Evolutionary conservation across 2,113 vertebrate species (phyloP), one percentile per base, ranked within the genome.

Genomic region (Excalfactoria chinensis): DNA sequence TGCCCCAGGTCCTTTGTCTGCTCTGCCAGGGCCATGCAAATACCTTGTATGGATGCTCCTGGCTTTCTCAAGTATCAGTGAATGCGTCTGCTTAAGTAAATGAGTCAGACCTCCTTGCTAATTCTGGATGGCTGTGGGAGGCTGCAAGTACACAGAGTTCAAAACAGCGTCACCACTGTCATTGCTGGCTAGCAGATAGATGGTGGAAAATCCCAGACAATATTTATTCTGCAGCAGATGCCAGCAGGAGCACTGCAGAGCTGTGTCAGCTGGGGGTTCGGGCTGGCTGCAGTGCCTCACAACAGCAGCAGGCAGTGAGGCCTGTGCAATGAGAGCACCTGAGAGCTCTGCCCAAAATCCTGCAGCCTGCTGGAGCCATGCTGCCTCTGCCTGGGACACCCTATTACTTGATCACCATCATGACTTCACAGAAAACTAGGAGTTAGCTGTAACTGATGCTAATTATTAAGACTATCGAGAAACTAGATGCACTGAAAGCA

Each of bases 161-260:
- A 17, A 55, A 84, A 69, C 49, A 19, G 5, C 9, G 3, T 71
- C 14, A 4, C n/a, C 4, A 3, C 44, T 49, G 18, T 77, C 80
- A 51, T 34, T 71, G 43, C 78, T 94, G 53, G 46, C 23, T 17
- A 25, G 15, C 49, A n/a, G 41, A 40, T 14, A 79, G 53, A 48
- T 21, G 84, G 80, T 62, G 75, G 79, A 94, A 88, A 92, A 91
- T 81, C 63, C 63, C 75, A 79, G 86, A 18, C 48, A 44, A n/a
- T 55, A 59, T 78, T 91, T 91, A 32, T 55, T 44, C 77, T 73
- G 73, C 56, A 86, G 37, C 41, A 81, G 60, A 48, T 28, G 44
- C 53, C 84, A 91, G 1, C 7, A 22, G 62, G 63, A 48, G 68
- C 34, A 60, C 3, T 30, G 43, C 67, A 75, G 75, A 89, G 51